A percentile compares a stretch with the other conserved stretches of the same genome.
phyloP scores from a whole-genome alignment of 2,797 vertebrate genomes.

The Parauchenoglanis punctatus region DNA sequence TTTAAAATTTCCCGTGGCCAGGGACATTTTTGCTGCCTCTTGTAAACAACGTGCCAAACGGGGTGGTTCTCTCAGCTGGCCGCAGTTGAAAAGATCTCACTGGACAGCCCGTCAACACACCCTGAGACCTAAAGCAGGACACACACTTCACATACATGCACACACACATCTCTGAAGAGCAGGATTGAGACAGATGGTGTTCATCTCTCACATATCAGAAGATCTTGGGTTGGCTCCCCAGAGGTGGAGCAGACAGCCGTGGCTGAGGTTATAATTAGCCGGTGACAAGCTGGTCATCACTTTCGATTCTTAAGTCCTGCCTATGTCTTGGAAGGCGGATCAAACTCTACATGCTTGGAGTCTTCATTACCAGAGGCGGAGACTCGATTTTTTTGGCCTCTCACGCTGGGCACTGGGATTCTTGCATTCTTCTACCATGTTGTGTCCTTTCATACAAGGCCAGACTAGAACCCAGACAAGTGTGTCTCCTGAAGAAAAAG shows the following conservation, averaged over 20 bases:
- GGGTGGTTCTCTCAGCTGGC: constrained; percentile 16
- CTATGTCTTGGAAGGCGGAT: constrained; percentile 66
- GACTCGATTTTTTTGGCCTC: constrained; percentile 17
- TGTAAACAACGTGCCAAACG: constrained; percentile 59
- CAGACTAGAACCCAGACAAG: constrained; percentile 38
- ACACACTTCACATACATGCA: constrained; percentile 29
- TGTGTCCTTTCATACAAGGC: constrained; percentile 53
- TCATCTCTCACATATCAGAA: constrained; percentile 54
- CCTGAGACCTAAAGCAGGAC: constrained; percentile 52
- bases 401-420: constrained; percentile 37
- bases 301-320: constrained; percentile 73
- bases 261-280: constrained; percentile 64
- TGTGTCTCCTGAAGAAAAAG: constrained; percentile 55
- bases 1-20: constrained; percentile 48
- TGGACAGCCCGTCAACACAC: constrained; percentile 38
- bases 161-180: constrained; percentile 51
- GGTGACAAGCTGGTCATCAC: constrained; percentile 58
- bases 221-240: constrained; percentile 51
- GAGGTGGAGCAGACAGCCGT: constrained; percentile 48
- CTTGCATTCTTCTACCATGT: constrained; percentile 42
- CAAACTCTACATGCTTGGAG: constrained; percentile 55
- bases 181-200: constrained; percentile 61
- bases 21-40: constrained; percentile 52
- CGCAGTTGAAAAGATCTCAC: constrained; percentile 46
- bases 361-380: constrained; percentile 45